These are phyloP conservation scores for Osedax frankpressi DNA, from an alignment of 2,888 invertebrate species.

Conservation along the genomic window DNA sequence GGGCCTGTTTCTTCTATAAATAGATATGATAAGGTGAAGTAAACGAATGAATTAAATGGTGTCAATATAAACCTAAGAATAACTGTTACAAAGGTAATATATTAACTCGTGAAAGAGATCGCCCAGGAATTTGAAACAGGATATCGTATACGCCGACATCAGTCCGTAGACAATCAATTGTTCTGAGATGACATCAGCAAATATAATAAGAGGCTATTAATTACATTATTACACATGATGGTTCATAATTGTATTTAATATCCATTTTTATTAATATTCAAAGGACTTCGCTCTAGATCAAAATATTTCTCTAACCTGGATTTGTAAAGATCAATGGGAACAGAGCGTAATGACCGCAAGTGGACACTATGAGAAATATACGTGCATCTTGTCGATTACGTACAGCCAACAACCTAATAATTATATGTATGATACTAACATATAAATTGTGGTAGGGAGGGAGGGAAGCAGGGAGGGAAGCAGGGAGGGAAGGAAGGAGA, in stretches of 20 bases:
- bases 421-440: too few relatives aligned
- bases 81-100: too few relatives aligned
- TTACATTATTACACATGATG: too few relatives aligned
- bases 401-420: slow-evolving; percentile 54
- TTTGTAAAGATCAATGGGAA: slow-evolving; percentile 72
- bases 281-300: too few relatives aligned
- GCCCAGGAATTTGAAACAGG: slow-evolving; percentile 53
- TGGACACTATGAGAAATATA: slow-evolving; percentile 61
- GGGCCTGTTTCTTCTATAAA: background rate
- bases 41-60: too few relatives aligned
- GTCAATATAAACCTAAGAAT: too few relatives aligned
- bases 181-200: slow-evolving; percentile 34
- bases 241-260: too few relatives aligned
- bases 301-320: too few relatives aligned
- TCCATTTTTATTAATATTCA: too few relatives aligned
- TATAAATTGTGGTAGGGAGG: too few relatives aligned
- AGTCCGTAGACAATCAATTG: slow-evolving; percentile 42
- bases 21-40: background rate
- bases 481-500: too few relatives aligned
- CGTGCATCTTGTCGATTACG: slow-evolving; percentile 61
- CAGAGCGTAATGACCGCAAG: slow-evolving; percentile 72
- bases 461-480: too few relatives aligned
- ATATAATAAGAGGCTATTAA: background rate
- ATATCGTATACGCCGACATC: slow-evolving; percentile 57
- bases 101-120: slow-evolving; percentile 26